phyloP scores from a whole-genome alignment of 2,797 vertebrate genomes.

The Pantherophis vulpinus region DNA sequence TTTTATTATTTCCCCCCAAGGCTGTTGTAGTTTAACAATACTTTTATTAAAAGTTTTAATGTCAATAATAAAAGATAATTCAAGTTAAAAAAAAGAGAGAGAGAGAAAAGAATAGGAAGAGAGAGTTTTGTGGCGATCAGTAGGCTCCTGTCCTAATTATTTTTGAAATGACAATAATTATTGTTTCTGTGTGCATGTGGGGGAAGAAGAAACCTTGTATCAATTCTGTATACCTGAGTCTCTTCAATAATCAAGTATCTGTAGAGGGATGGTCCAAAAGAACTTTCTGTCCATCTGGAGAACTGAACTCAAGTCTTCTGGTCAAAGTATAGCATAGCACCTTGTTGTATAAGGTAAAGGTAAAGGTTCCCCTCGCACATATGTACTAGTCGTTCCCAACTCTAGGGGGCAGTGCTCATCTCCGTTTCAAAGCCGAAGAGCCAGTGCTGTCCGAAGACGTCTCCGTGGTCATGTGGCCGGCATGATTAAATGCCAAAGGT shows the following conservation, averaged over 20 bases:
- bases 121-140: conserved; percentile 30
- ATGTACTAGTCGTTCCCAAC: too few relatives aligned
- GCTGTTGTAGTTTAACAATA: too few relatives aligned
- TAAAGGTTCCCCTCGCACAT: too few relatives aligned
- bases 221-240: not conserved
- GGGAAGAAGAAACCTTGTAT: not conserved
- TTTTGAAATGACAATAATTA: conserved; percentile 16
- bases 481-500: too few relatives aligned
- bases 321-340: not conserved
- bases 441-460: too few relatives aligned
- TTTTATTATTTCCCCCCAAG: conserved; percentile 2
- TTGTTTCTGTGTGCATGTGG: not conserved
- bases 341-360: not conserved
- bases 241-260: not conserved
- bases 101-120: too few relatives aligned
- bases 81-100: too few relatives aligned
- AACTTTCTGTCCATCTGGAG: not conserved
- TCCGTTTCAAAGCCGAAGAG: too few relatives aligned
- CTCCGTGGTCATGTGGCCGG: too few relatives aligned
- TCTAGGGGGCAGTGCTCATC: too few relatives aligned
- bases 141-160: not conserved
- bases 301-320: not conserved
- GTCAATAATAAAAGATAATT: too few relatives aligned
- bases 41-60: too few relatives aligned
- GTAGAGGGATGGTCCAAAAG: not conserved